These are phyloP conservation scores for Ctenomys sociabilis DNA, from an alignment of 2,113 vertebrate species.

Conservation along the genomic window DNA sequence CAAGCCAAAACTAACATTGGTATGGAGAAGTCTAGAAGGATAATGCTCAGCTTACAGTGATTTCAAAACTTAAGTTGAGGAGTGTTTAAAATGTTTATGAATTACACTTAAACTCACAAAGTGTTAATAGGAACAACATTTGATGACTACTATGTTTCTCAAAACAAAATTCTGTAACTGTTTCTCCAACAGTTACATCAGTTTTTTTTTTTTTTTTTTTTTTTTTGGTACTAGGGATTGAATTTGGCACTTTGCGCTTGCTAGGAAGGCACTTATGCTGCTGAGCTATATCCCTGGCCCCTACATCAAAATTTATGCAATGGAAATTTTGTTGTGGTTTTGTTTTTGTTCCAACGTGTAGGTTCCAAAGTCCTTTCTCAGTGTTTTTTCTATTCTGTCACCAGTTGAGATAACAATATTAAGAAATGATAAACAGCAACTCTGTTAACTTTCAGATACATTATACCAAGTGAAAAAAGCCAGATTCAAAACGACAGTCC, in stretches of 20 bases:
- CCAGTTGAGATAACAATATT: slow-evolving; percentile 37
- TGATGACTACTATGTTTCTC: background rate
- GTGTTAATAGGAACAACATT: background rate
- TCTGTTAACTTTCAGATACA: background rate
- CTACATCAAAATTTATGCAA: background rate
- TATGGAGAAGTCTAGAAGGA: background rate
- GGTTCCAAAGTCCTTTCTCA: background rate
- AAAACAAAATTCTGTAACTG: background rate
- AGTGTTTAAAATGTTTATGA: slow-evolving; percentile 28
- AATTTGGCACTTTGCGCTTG: too few species aligned
- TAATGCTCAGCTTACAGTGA: background rate
- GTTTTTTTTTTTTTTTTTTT: too few species aligned
- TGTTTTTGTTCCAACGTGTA: background rate
- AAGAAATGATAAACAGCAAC: slow-evolving; percentile 16
- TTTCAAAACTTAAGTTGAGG: slow-evolving; percentile 15
- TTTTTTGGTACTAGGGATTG: too few species aligned
- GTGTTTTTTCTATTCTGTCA: background rate
- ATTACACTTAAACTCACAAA: background rate
- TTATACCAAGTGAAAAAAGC: slow-evolving; percentile 17
- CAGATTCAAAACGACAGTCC: background rate
- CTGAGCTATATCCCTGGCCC: too few species aligned
- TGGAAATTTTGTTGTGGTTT: background rate
- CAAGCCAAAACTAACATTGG: background rate
- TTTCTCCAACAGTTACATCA: background rate
- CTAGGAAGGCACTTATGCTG: too few species aligned